These are phyloP conservation scores for Nannospalax galili DNA, from an alignment of 2,113 vertebrate species.

Conservation along the genomic window DNA sequence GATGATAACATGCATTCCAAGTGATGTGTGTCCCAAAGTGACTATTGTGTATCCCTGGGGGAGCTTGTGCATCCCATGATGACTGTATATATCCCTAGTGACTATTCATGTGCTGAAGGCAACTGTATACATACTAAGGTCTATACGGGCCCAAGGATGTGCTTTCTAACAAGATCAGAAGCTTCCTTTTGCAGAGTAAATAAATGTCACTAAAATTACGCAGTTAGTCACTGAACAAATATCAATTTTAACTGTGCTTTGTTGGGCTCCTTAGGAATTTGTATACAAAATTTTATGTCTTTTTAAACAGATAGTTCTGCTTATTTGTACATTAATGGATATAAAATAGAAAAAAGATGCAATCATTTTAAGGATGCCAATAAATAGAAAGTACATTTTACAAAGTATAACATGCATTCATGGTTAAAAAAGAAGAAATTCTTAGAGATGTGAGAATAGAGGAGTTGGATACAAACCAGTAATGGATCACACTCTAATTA, in stretches of 20 bases:
- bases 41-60: too few relatives aligned
- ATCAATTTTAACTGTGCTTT: neutral
- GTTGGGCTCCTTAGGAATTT: neutral
- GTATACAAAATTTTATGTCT: neutral
- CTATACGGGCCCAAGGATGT: neutral
- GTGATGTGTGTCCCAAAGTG: too few relatives aligned
- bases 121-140: neutral
- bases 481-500: neutral
- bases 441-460: neutral
- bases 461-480: neutral
- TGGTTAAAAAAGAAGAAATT: neutral
- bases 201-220: neutral
- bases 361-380: neutral
- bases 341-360: neutral
- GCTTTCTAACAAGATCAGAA: neutral
- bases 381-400: neutral
- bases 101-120: neutral
- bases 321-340: neutral
- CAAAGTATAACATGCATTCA: neutral
- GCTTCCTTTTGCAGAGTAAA: neutral
- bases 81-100: neutral
- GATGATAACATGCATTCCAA: neutral
- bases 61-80: neutral
- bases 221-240: neutral
- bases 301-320: neutral